A percentile compares a stretch with the other conserved stretches of the same genome.
These are phyloP conservation scores for Agrenia bidenticulata DNA, from an alignment of 2,888 invertebrate genomes.

Conservation along the genomic window DNA sequence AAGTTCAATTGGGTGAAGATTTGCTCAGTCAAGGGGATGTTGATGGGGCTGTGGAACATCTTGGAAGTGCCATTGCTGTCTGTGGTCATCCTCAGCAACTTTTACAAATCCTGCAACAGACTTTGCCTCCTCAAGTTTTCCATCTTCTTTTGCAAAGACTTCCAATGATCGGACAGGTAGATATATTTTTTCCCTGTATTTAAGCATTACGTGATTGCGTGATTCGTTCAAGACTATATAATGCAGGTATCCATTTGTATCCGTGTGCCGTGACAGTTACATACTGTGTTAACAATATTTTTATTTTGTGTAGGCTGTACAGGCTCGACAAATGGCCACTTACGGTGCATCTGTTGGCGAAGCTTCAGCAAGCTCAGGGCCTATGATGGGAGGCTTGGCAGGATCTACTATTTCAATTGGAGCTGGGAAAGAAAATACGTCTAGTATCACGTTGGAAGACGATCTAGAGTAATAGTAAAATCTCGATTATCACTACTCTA, in stretches of 20 bases:
- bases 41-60: slow-evolving; percentile 90
- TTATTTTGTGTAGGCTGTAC: slow-evolving; percentile 38
- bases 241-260: neutral
- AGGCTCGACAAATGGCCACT: slow-evolving; percentile 48
- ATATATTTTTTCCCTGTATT: too few relatives aligned
- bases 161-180: slow-evolving; percentile 66
- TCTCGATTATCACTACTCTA: too few relatives aligned
- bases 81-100: slow-evolving; percentile 93
- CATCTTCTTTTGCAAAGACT: slow-evolving; percentile 80
- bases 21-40: slow-evolving; percentile 80
- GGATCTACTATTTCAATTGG: neutral
- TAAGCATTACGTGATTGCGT: too few relatives aligned
- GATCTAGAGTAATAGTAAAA: slow-evolving; percentile 44
- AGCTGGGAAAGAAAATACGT: neutral
- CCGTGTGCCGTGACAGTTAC: too few relatives aligned
- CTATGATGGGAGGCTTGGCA: slow-evolving; percentile 12
- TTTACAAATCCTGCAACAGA: slow-evolving; percentile 86
- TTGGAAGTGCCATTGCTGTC: slow-evolving; percentile 95
- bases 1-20: slow-evolving; percentile 92
- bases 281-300: too few relatives aligned
- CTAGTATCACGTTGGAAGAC: slow-evolving; percentile 42
- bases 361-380: slow-evolving; percentile 17
- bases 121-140: slow-evolving; percentile 93
- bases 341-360: slow-evolving; percentile 41
- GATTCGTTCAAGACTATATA: too few relatives aligned